Base-by-base conservation (phyloP, 2,797 vertebrate species). In the Amazona ochrocephala region DNA sequence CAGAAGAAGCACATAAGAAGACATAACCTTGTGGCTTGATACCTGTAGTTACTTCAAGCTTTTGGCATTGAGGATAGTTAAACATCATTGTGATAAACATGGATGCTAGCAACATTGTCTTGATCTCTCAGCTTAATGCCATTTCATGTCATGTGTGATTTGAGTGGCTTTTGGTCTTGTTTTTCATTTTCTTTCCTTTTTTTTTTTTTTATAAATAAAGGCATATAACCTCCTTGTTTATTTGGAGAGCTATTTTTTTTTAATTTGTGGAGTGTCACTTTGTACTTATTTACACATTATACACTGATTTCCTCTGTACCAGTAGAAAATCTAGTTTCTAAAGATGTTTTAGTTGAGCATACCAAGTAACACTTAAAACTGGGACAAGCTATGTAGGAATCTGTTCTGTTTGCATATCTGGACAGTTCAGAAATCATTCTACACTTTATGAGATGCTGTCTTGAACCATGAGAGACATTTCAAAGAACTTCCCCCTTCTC, bases 401-500 rank as follows among this genome's bases (percentile, higher is more conserved):
- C 54, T 82, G 1, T 56, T 84, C 85, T 42, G 44, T 56, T 88
- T 76, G 76, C 62, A 3, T 66, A 82, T 64, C 75, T 48, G 81
- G 83, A 73, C 58, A 53, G 74, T 27, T 90, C 42, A 84, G 75
- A 88, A 95, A 70, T 71, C 54, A 2, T 76, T 92, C 32, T 87
- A 21, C 70, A 37, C 73, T 89, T 86, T 60, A 7, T 80, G 75
- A 91, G 85, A 51, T 23, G 39, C 78, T 67, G 79, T n/a, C 79
- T 88, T 60, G 81, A 94, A 64, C 93, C 81, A 44, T 56, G 60
- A 93, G 90, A 73, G 89, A 94, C 92, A 75, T 95, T 94, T 96
- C 88, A 94, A 95, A 95, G 95, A 94, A 26, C 84, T 89, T 73
- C 82, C 56, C 27, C 44, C 71, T 84, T 92, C 92, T 94, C 96